phyloP scores from a whole-genome alignment of 2,113 vertebrate species.

The Tichodroma muraria region DNA sequence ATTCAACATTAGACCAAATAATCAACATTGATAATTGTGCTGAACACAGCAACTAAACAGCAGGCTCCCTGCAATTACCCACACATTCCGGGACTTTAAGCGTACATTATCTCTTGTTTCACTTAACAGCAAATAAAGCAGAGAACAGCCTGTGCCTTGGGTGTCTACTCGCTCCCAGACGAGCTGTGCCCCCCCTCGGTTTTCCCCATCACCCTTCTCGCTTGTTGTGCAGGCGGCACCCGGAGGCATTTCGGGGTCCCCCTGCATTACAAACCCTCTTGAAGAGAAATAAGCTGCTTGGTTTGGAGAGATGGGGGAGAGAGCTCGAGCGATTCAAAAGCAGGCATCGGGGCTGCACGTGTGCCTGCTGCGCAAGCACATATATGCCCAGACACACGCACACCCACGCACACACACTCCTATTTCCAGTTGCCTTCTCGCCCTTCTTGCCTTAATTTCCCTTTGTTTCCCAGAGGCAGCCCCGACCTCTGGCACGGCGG shows the following conservation, averaged over 20 bases:
- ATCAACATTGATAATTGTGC: slow-evolving; percentile 39
- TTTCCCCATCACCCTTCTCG: background rate
- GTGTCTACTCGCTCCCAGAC: background rate
- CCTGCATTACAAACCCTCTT: background rate
- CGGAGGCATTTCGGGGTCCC: background rate
- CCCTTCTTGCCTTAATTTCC: slow-evolving; percentile 23
- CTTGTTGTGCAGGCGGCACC: background rate
- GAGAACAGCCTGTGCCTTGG: background rate
- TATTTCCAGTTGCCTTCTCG: background rate
- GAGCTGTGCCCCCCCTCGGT: background rate
- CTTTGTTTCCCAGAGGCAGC: slow-evolving; percentile 62
- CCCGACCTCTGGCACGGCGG: background rate
- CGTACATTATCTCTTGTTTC: slow-evolving; percentile 52
- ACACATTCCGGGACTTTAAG: slow-evolving; percentile 36
- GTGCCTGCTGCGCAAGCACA: background rate
- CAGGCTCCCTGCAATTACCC: slow-evolving; percentile 42
- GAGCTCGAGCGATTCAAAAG: background rate
- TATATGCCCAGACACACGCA: background rate
- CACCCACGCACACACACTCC: background rate
- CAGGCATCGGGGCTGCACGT: slow-evolving; percentile 11
- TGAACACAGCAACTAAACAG: slow-evolving; percentile 41
- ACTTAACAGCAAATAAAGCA: slow-evolving; percentile 53
- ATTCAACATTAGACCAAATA: slow-evolving; percentile 42
- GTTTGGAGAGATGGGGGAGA: background rate
- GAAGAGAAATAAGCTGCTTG: background rate